A percentile compares a stretch with the other conserved stretches of the same genome.
phyloP scores from a whole-genome alignment of 2,113 vertebrate species.

The Excalfactoria chinensis region DNA sequence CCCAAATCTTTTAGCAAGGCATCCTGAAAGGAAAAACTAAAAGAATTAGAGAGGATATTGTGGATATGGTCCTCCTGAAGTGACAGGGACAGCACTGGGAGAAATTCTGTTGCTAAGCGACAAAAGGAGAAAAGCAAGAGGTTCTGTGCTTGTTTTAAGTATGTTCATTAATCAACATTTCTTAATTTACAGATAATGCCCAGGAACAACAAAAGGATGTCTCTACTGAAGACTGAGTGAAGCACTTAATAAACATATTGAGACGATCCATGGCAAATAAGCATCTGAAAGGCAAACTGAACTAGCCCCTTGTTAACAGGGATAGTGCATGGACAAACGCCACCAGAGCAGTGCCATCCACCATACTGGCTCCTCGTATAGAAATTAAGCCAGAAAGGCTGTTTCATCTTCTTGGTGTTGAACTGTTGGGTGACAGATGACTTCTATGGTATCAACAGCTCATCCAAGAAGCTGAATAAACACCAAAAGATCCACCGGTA shows the following conservation, averaged over 20 bases:
- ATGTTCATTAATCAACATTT: constrained; percentile 50
- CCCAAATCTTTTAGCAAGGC: neutral
- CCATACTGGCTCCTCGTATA: neutral
- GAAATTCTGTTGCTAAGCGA: constrained; percentile 60
- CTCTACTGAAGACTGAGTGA: neutral
- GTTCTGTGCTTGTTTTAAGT: neutral
- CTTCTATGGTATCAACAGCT: neutral
- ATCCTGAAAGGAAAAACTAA: neutral
- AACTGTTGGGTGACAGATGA: constrained; percentile 24
- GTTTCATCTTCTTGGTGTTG: neutral
- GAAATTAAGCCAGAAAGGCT: neutral
- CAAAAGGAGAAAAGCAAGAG: neutral
- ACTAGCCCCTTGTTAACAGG: neutral
- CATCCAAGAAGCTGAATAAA: neutral
- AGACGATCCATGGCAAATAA: neutral
- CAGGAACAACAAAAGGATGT: constrained; percentile 2
- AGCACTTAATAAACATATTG: neutral
- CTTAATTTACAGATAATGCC: constrained; percentile 45
- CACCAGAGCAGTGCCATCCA: neutral
- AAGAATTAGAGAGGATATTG: neutral
- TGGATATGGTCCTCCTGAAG: neutral
- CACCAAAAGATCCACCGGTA: neutral
- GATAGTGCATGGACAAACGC: fast-evolving
- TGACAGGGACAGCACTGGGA: neutral
- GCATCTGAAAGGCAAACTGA: neutral